Percentiles rank a stretch among this genome's conserved stretches.
Evolutionary conservation across 2,888 invertebrate species (phyloP).

Genomic region (Drosophila nigritarsus): DNA sequence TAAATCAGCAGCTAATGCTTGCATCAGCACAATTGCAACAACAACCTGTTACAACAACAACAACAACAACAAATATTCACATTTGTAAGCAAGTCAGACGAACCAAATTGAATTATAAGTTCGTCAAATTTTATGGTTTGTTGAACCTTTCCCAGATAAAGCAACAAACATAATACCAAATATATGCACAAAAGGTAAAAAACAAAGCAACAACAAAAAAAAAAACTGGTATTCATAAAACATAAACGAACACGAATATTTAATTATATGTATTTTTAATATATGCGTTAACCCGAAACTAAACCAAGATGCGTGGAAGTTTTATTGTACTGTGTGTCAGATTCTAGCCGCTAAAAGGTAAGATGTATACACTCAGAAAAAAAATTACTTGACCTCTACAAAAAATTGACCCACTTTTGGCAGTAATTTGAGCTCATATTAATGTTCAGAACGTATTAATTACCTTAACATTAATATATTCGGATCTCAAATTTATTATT

Average conservation of each 20-base stretch:
- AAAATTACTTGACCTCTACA: neutral
- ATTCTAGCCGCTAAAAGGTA: slow-evolving; percentile 33
- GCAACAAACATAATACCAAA: slow-evolving; percentile 1
- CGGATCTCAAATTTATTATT: too few relatives aligned
- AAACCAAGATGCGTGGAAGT: slow-evolving; percentile 12
- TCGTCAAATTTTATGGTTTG: slow-evolving; percentile 51
- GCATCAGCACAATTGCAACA: neutral
- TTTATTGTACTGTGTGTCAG: slow-evolving; percentile 12
- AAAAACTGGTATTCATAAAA: slow-evolving; percentile 51
- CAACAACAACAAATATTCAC: slow-evolving; percentile 11
- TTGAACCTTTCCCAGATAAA: slow-evolving; percentile 58
- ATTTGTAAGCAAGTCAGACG: slow-evolving; percentile 47
- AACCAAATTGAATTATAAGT: slow-evolving; percentile 21
- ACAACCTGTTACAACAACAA: slow-evolving; percentile 4
- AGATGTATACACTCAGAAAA: slow-evolving; percentile 23
- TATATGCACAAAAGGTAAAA: neutral
- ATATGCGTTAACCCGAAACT: slow-evolving; percentile 11
- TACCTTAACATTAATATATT: neutral
- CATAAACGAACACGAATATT: slow-evolving; percentile 32
- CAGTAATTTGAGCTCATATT: neutral
- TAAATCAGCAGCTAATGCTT: slow-evolving; percentile 5
- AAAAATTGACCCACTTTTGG: neutral
- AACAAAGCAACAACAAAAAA: neutral
- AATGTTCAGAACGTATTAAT: too few relatives aligned
- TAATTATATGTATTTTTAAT: slow-evolving; percentile 31